phyloP scores from a whole-genome alignment of 2,797 vertebrate genomes.

The Luscinia luscinia region DNA sequence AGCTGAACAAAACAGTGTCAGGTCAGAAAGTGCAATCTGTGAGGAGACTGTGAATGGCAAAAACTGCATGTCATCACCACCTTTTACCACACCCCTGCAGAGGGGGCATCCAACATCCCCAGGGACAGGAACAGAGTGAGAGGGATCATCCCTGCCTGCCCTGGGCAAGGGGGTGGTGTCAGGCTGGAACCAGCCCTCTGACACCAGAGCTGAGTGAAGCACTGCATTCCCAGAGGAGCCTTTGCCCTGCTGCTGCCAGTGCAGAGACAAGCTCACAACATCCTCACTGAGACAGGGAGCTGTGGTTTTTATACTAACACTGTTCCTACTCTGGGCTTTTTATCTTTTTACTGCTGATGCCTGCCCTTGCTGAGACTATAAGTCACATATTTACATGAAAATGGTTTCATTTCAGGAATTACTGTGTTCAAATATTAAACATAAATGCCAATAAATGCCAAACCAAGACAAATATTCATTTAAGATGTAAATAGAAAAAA shows the following conservation, averaged over 20 bases:
- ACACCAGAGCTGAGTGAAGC: neutral
- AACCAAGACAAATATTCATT: constrained; percentile 35
- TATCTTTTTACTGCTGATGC: neutral
- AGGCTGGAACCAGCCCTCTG: neutral
- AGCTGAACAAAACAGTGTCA: neutral
- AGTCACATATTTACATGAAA: neutral
- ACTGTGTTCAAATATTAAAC: constrained; percentile 12
- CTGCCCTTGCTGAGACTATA: neutral
- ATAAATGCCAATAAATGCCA: constrained; percentile 4
- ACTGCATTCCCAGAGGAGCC: neutral
- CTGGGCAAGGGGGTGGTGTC: accelerated
- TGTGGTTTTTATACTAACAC: accelerated
- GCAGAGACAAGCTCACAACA: accelerated
- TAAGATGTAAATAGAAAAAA: constrained; percentile 15
- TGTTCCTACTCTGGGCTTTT: neutral
- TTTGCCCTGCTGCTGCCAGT: neutral
- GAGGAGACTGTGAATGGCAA: neutral
- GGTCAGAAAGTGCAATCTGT: neutral
- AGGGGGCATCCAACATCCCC: accelerated
- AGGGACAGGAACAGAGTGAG: neutral
- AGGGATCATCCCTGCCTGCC: neutral
- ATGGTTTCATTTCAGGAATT: constrained; percentile 38
- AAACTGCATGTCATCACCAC: neutral
- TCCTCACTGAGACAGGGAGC: neutral
- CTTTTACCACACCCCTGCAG: neutral